Base-by-base conservation (phyloP, 2,888 invertebrate species). In the Morpho deidamia region DNA sequence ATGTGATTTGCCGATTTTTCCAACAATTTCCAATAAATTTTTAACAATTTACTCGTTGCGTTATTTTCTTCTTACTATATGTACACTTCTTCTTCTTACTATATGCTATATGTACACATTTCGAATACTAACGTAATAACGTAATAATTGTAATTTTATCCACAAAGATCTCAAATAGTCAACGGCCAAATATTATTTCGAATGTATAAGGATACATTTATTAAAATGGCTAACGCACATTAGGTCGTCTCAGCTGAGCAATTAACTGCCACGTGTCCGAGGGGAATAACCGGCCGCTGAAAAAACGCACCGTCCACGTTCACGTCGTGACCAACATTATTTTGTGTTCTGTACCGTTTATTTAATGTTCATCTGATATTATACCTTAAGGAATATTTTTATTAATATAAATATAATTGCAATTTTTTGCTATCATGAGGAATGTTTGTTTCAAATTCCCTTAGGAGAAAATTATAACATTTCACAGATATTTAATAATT, bases 161-260 rank as follows among this genome's bases (percentile, higher is more conserved):
- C 35, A 4, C 8, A 10, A 2, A 37, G 9, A 10, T 37, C 10
- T 8, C 10, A 37, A 10, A 8, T 8, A 37, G 8, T 7, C 35
- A 10, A 10, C 35, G 35, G 35, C 3, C 5, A 10, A 10, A 37
- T 37, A 37, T 37, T 10, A 47, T 40, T 39, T 33, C 44, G 11
- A 50, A 42, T 8, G 9, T 45, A 40, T 8, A 44, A 23, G 12
- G 23, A 23, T 33, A 32, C 44, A 39, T 45, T n/a, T 51, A 56
- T 59, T 51, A 45, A 54, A 83, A 79, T 82, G 78, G 80, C 78
- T 79, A 80, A 80, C 78, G 77, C 76, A 73, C 69, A 68, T 80
- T 80, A 70, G 71, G 74, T 66, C 71, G 81, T 79, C 83, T 78
- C 88, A 89, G 88, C 88, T 89, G 88, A 82, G 85, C 79, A 88